phyloP scores from a whole-genome alignment of 2,888 invertebrate species.

The Ametastegia equiseti region DNA sequence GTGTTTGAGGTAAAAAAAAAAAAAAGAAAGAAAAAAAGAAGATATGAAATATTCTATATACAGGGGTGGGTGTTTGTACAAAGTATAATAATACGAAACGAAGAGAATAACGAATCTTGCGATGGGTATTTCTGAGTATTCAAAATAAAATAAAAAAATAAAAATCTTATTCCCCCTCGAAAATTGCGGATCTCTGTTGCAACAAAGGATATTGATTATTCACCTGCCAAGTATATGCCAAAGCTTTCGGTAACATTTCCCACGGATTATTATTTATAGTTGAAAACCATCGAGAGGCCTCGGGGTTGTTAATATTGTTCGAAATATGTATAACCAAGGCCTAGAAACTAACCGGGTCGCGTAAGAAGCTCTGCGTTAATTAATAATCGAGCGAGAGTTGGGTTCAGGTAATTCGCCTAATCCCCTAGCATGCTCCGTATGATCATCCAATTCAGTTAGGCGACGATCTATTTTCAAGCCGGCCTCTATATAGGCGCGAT shows the following conservation, averaged over 20 bases:
- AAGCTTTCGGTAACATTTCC: slow-evolving; percentile 14
- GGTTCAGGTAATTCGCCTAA: slow-evolving; percentile 17
- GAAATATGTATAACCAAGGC: slow-evolving; percentile 15
- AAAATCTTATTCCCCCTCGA: slow-evolving; percentile 22
- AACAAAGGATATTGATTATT: slow-evolving; percentile 41
- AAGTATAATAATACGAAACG: slow-evolving; percentile 11
- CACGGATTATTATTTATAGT: slow-evolving; percentile 35
- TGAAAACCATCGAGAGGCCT: not conserved
- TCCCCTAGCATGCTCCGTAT: not conserved
- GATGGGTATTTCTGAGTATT: not conserved
- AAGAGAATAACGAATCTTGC: slow-evolving; percentile 13
- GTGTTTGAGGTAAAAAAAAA: slow-evolving; percentile 38
- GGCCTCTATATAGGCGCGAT: no score
- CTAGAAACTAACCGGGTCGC: not conserved
- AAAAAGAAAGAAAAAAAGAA: slow-evolving; percentile 14
- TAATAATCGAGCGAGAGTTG: slow-evolving; percentile 13
- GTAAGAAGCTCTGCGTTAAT: slow-evolving; percentile 24
- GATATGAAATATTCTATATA: not conserved
- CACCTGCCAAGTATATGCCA: slow-evolving; percentile 15
- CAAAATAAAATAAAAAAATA: no score
- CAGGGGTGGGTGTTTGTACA: not conserved
- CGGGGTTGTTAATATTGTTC: slow-evolving; percentile 28
- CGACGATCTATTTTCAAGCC: not conserved
- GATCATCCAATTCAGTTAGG: slow-evolving; percentile 5
- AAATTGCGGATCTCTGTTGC: slow-evolving; percentile 34